These are phyloP conservation scores for Amphimedon queenslandica DNA, from an alignment of 37 sponge, comb jelly and placozoan species.

Conservation along the genomic window DNA sequence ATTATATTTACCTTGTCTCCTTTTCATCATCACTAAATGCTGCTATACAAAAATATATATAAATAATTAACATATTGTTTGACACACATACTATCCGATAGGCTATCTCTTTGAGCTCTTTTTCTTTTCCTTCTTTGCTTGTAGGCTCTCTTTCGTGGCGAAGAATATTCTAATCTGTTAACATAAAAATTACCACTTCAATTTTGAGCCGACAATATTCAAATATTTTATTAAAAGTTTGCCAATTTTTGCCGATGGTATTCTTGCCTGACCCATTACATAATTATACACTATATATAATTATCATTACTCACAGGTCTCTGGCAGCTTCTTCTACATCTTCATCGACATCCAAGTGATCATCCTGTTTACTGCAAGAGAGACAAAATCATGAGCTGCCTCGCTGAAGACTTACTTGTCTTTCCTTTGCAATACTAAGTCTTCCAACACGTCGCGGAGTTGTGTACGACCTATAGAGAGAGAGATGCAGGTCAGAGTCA, in stretches of 20 bases:
- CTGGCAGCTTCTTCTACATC: constrained; percentile 64
- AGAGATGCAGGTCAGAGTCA: too few relatives aligned
- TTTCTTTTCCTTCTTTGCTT: constrained; percentile 5
- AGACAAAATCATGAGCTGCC: too few relatives aligned
- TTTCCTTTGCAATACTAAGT: constrained; percentile 48
- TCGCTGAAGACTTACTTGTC: too few relatives aligned
- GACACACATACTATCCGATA: neutral
- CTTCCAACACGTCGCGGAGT: constrained; percentile 39
- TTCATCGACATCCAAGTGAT: constrained; percentile 27
- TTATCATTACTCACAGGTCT: constrained; percentile 17
- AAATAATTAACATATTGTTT: too few relatives aligned
- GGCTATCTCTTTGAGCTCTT: neutral
- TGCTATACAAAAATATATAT: too few relatives aligned
- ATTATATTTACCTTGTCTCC: neutral
- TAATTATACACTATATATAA: neutral
- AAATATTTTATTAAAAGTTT: too few relatives aligned
- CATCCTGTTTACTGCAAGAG: too few relatives aligned
- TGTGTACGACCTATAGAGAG: constrained; percentile 34
- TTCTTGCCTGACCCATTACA: neutral
- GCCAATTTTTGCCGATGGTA: neutral
- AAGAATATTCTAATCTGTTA: constrained; percentile 8
- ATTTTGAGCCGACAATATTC: too few relatives aligned
- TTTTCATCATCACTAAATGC: too few relatives aligned
- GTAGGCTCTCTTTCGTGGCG: neutral
- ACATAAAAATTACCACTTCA: neutral